Evolutionary conservation across 2,113 vertebrate genomes (phyloP).

Genomic region (Stomatorhinus ivindoensis): DNA sequence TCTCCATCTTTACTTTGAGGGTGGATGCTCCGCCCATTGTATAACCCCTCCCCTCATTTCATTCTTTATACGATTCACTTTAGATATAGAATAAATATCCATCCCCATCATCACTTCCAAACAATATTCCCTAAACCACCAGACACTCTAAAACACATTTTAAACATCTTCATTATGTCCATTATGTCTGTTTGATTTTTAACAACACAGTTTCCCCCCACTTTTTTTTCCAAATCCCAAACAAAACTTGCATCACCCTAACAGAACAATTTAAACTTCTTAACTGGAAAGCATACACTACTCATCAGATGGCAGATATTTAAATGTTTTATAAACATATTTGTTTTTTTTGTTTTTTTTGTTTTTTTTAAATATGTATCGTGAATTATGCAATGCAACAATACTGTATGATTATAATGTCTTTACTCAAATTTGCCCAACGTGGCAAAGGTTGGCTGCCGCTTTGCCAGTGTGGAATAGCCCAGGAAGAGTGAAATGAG

Average conservation of each 20-base stretch:
- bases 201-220: conserved; percentile 9
- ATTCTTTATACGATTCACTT: conserved; percentile 13
- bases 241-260: conserved; percentile 25
- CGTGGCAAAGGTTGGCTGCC: background rate
- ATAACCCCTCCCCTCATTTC: background rate
- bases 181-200: conserved; percentile 22
- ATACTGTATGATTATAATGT: background rate
- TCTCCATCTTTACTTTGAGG: conserved; percentile 32
- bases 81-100: conserved; percentile 55
- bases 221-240: conserved; percentile 13
- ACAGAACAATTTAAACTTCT: conserved; percentile 17
- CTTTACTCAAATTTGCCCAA: background rate
- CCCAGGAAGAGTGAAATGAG: background rate
- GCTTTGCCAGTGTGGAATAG: background rate
- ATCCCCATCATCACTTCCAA: conserved; percentile 24
- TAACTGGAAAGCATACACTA: conserved; percentile 15
- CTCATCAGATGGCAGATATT: background rate
- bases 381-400: background rate
- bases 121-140: background rate
- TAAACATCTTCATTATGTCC: conserved; percentile 31
- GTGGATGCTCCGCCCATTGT: conserved; percentile 1
- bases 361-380: background rate
- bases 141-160: conserved; percentile 4
- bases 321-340: background rate
- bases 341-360: background rate